Evolutionary conservation across 2,797 vertebrate genomes (phyloP).

Genomic region (Uromys caudimaculatus): DNA sequence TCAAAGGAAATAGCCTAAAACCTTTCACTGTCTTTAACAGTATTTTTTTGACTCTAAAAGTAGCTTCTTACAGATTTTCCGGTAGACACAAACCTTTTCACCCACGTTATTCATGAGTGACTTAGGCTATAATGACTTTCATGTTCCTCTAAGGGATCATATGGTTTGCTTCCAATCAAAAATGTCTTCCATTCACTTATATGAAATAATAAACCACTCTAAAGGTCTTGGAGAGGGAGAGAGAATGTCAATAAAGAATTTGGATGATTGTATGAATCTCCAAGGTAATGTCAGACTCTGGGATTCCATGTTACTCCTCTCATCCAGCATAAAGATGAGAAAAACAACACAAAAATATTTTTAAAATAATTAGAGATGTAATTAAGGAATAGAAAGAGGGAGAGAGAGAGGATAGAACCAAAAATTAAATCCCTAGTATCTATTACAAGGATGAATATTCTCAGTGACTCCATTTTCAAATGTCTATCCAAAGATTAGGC

Average conservation of each 20-base stretch:
- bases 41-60: conserved; percentile 47
- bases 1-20: conserved; percentile 12
- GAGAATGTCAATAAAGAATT: conserved; percentile 44
- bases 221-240: conserved; percentile 44
- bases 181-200: conserved; percentile 39
- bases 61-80: conserved; percentile 17
- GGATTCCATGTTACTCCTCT: conserved; percentile 47
- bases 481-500: background rate
- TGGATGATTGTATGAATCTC: conserved; percentile 42
- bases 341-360: background rate
- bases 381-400: background rate
- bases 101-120: background rate
- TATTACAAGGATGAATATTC: conserved; percentile 20
- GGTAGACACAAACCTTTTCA: conserved; percentile 13
- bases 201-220: conserved; percentile 52
- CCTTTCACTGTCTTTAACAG: conserved; percentile 27
- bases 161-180: conserved; percentile 45
- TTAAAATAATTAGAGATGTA: background rate
- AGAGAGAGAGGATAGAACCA: background rate
- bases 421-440: background rate
- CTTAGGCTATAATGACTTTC: conserved; percentile 11
- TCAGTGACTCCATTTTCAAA: background rate
- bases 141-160: conserved; percentile 29
- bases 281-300: conserved; percentile 49
- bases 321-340: conserved; percentile 32